Evolutionary conservation across 2,888 invertebrate genomes (phyloP), one percentile per base, ranked within the genome.

Genomic region (Apocheima hispidaria): DNA sequence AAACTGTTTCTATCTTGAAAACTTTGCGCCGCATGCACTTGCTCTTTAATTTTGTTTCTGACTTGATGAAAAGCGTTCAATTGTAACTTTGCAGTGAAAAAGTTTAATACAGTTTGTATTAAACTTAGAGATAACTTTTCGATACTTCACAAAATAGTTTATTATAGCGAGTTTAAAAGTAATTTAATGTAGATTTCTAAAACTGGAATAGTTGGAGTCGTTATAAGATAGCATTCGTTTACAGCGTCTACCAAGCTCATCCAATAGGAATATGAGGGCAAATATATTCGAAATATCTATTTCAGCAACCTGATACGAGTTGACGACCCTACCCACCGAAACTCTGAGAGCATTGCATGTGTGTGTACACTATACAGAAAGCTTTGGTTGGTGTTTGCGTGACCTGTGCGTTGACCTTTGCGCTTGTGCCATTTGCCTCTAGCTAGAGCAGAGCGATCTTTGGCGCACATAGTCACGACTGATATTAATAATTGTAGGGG

Each of bases 391-490:
- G 74, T 64, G 77, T 77, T 78, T 75, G 77, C 77, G 78, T 76
- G 83, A 79, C 79, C 82, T 79, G 82, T 78, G 77, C 82, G 77
- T 79, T 82, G 85, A 84, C 84, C 83, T 60, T 56, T 44, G 58
- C 30, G 30, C 56, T 26, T 23, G 48, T 57, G 28, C 40, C 59
- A 18, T 65, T n/a, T 16, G 68, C 69, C 64, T 69, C 52, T 67
- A 52, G 49, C 56, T 58, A 56, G 59, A 69, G 67, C 70, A 78
- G 81, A 77, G 79, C 78, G 80, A 81, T 80, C 81, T 82, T 84
- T 81, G 80, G 80, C 81, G 72, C 81, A n/a, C n/a, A n/a, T n/a
- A n/a, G n/a, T 70, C 74, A 48, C 58, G 21, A 20, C 41, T n/a
- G n/a, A n/a, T n/a, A n/a, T n/a, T n/a, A n/a, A n/a, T n/a, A n/a